Conservation (phyloP, 2,888 invertebrate genomes). For the Salticus scenicus region DNA sequence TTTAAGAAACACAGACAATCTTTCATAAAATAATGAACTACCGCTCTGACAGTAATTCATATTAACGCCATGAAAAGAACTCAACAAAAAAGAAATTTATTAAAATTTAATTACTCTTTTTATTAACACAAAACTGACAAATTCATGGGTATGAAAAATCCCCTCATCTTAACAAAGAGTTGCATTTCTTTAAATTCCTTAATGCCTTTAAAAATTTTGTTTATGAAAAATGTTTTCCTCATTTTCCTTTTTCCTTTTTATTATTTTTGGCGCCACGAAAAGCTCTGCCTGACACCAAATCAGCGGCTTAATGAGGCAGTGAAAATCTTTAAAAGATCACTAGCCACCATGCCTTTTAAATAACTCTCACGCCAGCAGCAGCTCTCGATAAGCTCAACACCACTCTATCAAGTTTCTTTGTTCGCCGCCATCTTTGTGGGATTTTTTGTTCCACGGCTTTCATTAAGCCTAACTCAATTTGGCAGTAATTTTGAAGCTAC, state of each 20-base stretch:
- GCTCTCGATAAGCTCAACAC: slow-evolving; percentile 67
- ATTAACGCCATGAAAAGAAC: background rate
- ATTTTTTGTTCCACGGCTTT: slow-evolving; percentile 37
- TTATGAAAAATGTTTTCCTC: slow-evolving; percentile 51
- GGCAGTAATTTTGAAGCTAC: slow-evolving; percentile 64
- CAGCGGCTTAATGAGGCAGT: slow-evolving; percentile 66
- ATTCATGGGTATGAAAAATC: background rate
- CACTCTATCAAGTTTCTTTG: slow-evolving; percentile 69
- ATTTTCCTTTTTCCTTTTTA: no score
- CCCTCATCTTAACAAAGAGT: background rate
- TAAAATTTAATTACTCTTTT: background rate
- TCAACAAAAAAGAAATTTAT: background rate
- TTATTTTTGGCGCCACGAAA: slow-evolving; percentile 46
- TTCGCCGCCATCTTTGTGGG: slow-evolving; percentile 59
- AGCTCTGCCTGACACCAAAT: slow-evolving; percentile 61
- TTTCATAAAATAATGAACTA: no score
- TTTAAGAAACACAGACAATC: no score
- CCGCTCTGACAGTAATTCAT: background rate
- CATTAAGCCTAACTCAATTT: slow-evolving; percentile 70
- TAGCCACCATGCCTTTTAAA: slow-evolving; percentile 63
- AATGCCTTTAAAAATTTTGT: slow-evolving; percentile 30
- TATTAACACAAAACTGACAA: slow-evolving; percentile 12
- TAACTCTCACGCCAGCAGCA: slow-evolving; percentile 62
- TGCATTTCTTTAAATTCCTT: slow-evolving; percentile 20
- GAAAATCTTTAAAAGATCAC: slow-evolving; percentile 68